Base-by-base conservation (phyloP, 2,888 invertebrate species). In the Elegia similella region DNA sequence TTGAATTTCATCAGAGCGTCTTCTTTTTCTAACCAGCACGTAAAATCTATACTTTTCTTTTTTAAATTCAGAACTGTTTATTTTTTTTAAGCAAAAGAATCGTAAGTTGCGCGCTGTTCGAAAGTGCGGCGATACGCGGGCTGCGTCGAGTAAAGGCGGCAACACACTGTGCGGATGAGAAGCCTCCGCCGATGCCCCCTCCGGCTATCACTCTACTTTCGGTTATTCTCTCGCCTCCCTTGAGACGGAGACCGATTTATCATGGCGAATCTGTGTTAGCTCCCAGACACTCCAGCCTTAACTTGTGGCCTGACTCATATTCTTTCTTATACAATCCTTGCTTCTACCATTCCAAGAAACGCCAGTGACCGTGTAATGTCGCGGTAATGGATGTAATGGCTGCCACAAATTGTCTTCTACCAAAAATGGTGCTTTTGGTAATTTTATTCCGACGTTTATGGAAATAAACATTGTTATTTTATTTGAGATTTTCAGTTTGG, bases 181-280 rank as follows among this genome's bases (percentile, higher is more conserved):
- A 68, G 69, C 70, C 78, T 77, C 80, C 80, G 76, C 74, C 70
- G 23, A 66, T 76, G 77, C 82, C 86, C 84, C 84, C 84, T 75
- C 84, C 83, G 80, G 80, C 80, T 82, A 82, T 84, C 82, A 84
- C 82, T 84, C 84, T 82, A 86, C 88, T 88, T 87, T 89, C 84
- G 82, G 84, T 81, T 78, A 75, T 79, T 76, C 79, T 76, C 76
- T 84, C 75, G 73, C 80, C 82, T 86, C 88, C 86, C 87, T 67
- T 66, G 84, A 85, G 82, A 80, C 80, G 65, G 63, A 78, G 76
- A 67, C 79, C 83, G 83, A 88, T 88, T 86, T 84, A 86, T 88
- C 86, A 86, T 82, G 70, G 72, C 67, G 73, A 79, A 75, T 78
- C 75, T 75, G 72, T 78, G 73, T 65, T 71, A 70, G 69, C 69